Evolutionary conservation across 2,113 vertebrate species (phyloP).

Genomic region (Odontesthes bonariensis): DNA sequence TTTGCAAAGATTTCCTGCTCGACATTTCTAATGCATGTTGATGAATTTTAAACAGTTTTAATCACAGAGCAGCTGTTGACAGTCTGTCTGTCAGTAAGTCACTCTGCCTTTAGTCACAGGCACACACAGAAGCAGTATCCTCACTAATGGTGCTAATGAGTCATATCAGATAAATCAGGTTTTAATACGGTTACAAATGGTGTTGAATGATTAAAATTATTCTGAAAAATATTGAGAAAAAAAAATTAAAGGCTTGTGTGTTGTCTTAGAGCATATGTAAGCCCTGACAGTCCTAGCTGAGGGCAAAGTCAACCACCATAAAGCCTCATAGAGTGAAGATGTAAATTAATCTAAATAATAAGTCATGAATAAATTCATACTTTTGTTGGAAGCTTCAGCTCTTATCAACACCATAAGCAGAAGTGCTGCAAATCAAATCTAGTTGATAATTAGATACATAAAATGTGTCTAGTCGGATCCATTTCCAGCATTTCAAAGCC

Average conservation of each 20-base stretch:
- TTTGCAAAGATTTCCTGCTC: too few relatives aligned
- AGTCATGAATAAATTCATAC: neutral
- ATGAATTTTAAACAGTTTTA: slow-evolving; percentile 72
- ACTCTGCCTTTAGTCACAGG: slow-evolving; percentile 21
- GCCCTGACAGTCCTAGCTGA: slow-evolving; percentile 1
- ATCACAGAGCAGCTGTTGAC: slow-evolving; percentile 69
- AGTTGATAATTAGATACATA: neutral
- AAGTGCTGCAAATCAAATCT: neutral
- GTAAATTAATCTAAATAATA: too few relatives aligned
- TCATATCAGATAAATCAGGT: slow-evolving; percentile 49
- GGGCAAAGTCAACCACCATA: neutral
- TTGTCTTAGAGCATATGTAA: slow-evolving; percentile 41
- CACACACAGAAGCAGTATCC: slow-evolving; percentile 1
- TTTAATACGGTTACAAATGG: slow-evolving; percentile 26
- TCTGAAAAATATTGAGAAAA: neutral
- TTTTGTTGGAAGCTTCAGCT: neutral
- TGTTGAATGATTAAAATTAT: slow-evolving; percentile 3
- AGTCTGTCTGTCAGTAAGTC: slow-evolving; percentile 64
- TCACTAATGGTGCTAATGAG: slow-evolving; percentile 26
- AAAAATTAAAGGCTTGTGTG: neutral
- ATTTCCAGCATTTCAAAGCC: neutral
- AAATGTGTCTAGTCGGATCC: neutral
- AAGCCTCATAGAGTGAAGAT: neutral
- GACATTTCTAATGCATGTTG: slow-evolving; percentile 9
- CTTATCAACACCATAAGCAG: neutral